phyloP scores from a whole-genome alignment of 1,140 invertebrate genomes.

The Atopsyche davidsoni region DNA sequence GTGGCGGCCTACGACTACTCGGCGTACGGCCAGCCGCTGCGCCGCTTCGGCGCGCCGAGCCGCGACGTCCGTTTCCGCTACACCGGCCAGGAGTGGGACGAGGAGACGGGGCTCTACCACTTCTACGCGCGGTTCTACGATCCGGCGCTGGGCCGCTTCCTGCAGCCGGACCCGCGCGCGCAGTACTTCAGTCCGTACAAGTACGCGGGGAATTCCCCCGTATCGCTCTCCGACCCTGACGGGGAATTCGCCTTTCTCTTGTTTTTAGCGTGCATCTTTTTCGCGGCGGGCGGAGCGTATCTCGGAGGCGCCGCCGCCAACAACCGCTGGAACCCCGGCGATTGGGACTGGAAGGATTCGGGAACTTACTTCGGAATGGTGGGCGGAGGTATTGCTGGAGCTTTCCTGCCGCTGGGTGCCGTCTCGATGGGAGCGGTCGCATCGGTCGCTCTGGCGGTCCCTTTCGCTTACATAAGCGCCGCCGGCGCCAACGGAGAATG shows the following conservation, averaged over 20 bases:
- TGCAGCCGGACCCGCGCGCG: neutral
- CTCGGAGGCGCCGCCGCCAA: too few species aligned
- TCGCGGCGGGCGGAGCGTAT: too few species aligned
- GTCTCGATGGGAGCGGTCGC: too few species aligned
- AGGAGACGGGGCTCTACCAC: slow-evolving; percentile 1
- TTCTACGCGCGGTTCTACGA: neutral
- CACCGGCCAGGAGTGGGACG: slow-evolving; percentile 6
- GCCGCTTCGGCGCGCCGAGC: neutral
- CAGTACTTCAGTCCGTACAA: neutral
- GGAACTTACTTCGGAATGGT: too few species aligned
- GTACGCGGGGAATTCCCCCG: neutral
- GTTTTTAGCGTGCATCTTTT: too few species aligned
- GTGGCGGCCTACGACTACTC: neutral
- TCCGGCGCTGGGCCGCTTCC: neutral
- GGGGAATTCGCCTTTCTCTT: too few species aligned
- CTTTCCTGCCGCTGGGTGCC: too few species aligned
- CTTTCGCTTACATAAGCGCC: neutral
- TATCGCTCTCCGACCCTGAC: neutral
- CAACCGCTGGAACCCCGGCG: too few species aligned
- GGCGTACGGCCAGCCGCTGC: neutral
- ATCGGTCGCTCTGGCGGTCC: neutral
- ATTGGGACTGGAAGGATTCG: too few species aligned
- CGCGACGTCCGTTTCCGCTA: neutral
- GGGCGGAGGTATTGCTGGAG: too few species aligned
- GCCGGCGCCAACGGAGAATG: neutral